Percentiles rank a stretch among this genome's conserved stretches.
These are phyloP conservation scores for Nyctibius grandis DNA, from an alignment of 2,797 vertebrate genomes.

Conservation along the genomic window DNA sequence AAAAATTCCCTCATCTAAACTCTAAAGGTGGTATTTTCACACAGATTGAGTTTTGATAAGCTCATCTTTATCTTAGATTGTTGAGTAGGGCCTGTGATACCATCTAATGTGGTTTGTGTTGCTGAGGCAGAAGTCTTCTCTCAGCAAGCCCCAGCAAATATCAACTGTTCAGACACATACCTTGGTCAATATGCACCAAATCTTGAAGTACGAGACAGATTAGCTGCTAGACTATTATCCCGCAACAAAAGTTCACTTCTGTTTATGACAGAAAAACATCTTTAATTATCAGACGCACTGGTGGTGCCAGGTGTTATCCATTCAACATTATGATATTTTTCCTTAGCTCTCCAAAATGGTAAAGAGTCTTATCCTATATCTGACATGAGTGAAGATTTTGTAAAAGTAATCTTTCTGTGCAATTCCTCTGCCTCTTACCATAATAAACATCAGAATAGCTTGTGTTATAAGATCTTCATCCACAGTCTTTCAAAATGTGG, in stretches of 20 bases:
- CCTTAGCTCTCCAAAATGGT: neutral
- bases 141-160: neutral
- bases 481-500: neutral
- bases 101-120: neutral
- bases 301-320: neutral
- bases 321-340: neutral
- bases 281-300: neutral
- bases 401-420: neutral
- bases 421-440: neutral
- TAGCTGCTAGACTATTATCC: neutral
- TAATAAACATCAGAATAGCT: neutral
- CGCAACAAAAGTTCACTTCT: neutral
- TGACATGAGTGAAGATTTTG: neutral
- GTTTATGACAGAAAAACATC: neutral
- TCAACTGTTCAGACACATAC: neutral
- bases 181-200: neutral
- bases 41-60: neutral
- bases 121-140: neutral
- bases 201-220: neutral
- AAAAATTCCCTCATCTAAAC: neutral
- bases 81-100: neutral
- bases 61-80: neutral
- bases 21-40: neutral
- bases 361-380: neutral
- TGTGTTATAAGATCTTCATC: neutral